These are phyloP conservation scores for Leptinotarsa undecemlineata DNA, from an alignment of 1,140 invertebrate species.

Conservation along the genomic window DNA sequence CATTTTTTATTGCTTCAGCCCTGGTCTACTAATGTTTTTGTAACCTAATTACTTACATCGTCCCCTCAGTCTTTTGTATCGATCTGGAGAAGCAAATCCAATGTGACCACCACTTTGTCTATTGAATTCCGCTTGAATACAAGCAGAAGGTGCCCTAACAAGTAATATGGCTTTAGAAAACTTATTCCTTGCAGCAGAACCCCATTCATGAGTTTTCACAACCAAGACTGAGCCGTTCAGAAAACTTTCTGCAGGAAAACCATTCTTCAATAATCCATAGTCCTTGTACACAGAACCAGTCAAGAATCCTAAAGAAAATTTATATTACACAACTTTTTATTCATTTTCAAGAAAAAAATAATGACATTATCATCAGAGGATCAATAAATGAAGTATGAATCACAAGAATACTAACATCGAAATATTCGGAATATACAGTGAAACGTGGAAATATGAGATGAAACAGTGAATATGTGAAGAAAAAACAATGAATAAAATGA, in stretches of 20 bases:
- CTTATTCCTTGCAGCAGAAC: slow-evolving; percentile 60
- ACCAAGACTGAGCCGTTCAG: slow-evolving; percentile 74
- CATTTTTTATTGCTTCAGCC: too few species aligned
- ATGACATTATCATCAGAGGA: too few species aligned
- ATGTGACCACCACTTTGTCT: slow-evolving; percentile 72
- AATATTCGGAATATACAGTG: too few species aligned
- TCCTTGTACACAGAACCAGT: slow-evolving; percentile 82
- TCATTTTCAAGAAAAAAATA: too few species aligned
- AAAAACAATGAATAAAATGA: too few species aligned
- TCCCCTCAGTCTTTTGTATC: slow-evolving; percentile 64
- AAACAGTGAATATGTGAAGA: too few species aligned
- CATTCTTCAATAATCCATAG: slow-evolving; percentile 71
- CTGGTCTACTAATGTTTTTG: too few species aligned
- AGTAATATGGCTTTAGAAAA: slow-evolving; percentile 72
- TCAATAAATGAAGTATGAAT: too few species aligned
- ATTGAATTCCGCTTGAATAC: slow-evolving; percentile 76
- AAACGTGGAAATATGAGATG: too few species aligned
- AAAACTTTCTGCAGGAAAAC: slow-evolving; percentile 78
- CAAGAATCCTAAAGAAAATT: slow-evolving; percentile 60
- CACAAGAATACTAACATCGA: too few species aligned
- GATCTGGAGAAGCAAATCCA: slow-evolving; percentile 68
- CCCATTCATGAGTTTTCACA: slow-evolving; percentile 81
- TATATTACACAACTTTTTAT: too few species aligned
- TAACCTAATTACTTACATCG: slow-evolving; percentile 58
- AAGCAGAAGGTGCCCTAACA: slow-evolving; percentile 70